phyloP scores from a whole-genome alignment of 2,113 vertebrate species.

The Aplodontia rufa region DNA sequence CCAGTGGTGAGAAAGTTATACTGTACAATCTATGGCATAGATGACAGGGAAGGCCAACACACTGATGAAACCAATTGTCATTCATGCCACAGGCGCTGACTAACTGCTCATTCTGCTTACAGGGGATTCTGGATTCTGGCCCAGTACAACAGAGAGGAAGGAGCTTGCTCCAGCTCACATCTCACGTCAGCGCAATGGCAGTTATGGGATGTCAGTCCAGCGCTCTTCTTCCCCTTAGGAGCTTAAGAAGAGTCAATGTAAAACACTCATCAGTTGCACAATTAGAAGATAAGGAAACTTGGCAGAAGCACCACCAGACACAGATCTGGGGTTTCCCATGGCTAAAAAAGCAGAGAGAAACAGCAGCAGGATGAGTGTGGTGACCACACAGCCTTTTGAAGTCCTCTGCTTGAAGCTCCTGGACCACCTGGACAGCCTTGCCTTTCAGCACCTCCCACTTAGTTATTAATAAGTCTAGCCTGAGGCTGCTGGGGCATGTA shows the following conservation, averaged over 20 bases:
- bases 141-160: not conserved
- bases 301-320: conserved; percentile 27
- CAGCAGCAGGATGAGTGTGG: not conserved
- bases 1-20: not conserved
- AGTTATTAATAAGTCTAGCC: not conserved
- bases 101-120: not conserved
- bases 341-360: not conserved
- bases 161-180: not conserved
- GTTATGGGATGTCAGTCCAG: not conserved
- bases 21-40: not conserved
- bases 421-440: not conserved
- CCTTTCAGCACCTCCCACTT: not conserved
- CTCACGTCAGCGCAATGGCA: not conserved
- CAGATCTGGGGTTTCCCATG: not conserved
- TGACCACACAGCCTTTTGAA: not conserved
- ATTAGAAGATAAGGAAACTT: not conserved
- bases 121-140: not conserved
- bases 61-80: not conserved
- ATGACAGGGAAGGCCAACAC: not conserved
- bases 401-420: not conserved
- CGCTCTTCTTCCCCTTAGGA: not conserved
- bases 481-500: not conserved
- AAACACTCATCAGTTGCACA: not conserved
- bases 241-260: not conserved
- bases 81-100: not conserved